phyloP scores from a whole-genome alignment of 2,113 vertebrate genomes.

The Pavo muticus region DNA sequence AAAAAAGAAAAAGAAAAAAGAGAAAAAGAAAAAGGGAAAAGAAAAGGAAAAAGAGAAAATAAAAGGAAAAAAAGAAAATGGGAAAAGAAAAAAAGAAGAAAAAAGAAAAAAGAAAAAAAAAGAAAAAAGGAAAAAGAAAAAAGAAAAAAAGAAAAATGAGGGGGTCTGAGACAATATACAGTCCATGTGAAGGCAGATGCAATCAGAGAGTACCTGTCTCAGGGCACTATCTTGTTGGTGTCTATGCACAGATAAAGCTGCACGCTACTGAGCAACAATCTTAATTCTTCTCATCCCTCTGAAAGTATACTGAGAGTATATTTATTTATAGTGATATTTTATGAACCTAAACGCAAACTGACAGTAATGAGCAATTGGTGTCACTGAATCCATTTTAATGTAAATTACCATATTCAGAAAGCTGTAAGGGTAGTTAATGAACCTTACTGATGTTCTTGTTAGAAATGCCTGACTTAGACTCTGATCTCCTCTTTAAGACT shows the following conservation, averaged over 20 bases:
- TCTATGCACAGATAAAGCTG: background rate
- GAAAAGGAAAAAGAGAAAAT: background rate
- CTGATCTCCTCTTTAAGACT: conserved; percentile 54
- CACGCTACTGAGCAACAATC: conserved; percentile 51
- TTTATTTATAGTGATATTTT: conserved; percentile 79
- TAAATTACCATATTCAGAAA: conserved; percentile 74
- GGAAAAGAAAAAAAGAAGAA: fast-evolving
- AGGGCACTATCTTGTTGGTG: background rate
- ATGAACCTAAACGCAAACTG: conserved; percentile 71
- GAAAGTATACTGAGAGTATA: conserved; percentile 65
- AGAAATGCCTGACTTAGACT: conserved; percentile 70
- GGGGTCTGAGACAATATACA: background rate
- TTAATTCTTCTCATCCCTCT: conserved; percentile 56
- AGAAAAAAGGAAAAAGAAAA: background rate
- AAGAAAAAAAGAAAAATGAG: too few species aligned
- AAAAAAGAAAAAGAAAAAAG: background rate
- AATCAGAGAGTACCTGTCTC: background rate
- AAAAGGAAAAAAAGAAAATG: background rate
- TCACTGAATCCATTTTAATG: conserved; percentile 78
- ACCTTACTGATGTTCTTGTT: conserved; percentile 72
- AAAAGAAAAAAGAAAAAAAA: background rate
- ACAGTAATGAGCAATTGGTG: conserved; percentile 72
- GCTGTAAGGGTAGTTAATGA: conserved; percentile 78
- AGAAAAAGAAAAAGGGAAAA: background rate
- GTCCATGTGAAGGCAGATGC: background rate